Conservation (phyloP, 1,140 invertebrate genomes). For the Zaprionus gabonicus region DNA sequence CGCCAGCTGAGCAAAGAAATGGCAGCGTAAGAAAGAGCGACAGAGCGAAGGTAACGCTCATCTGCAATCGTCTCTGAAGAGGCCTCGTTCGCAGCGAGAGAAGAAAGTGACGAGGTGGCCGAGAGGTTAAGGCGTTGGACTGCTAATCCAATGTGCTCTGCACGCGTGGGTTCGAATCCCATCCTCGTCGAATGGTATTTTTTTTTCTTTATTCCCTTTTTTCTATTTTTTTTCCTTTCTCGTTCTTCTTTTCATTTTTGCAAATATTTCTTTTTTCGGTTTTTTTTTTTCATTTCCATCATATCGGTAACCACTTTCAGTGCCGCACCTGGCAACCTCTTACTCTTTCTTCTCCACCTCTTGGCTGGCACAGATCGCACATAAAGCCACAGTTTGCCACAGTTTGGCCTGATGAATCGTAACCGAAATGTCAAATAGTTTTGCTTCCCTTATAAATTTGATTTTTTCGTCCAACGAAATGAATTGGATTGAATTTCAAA, state of each 20-base stretch:
- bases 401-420: conserved; percentile 7
- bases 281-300: neutral
- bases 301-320: neutral
- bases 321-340: conserved; percentile 21
- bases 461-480: conserved; percentile 49
- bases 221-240: conserved; percentile 2
- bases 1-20: conserved; percentile 14
- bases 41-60: conserved; percentile 9
- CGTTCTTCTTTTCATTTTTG: conserved; percentile 7
- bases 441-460: conserved; percentile 3
- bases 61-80: conserved; percentile 6
- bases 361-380: neutral
- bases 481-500: conserved; percentile 82
- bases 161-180: conserved; percentile 96
- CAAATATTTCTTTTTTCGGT: neutral
- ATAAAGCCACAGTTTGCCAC: conserved; percentile 7
- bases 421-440: conserved; percentile 50
- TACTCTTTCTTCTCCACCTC: neutral
- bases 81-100: neutral
- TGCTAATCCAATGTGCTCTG: conserved; percentile 90
- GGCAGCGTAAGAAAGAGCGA: neutral
- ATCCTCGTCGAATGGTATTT: conserved; percentile 89
- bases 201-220: conserved; percentile 3
- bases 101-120: conserved; percentile 90
- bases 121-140: conserved; percentile 96